A percentile compares a stretch with the other conserved stretches of the same genome.
phyloP scores from a whole-genome alignment of 1,140 invertebrate genomes.

The Acromyrmex echinatior region DNA sequence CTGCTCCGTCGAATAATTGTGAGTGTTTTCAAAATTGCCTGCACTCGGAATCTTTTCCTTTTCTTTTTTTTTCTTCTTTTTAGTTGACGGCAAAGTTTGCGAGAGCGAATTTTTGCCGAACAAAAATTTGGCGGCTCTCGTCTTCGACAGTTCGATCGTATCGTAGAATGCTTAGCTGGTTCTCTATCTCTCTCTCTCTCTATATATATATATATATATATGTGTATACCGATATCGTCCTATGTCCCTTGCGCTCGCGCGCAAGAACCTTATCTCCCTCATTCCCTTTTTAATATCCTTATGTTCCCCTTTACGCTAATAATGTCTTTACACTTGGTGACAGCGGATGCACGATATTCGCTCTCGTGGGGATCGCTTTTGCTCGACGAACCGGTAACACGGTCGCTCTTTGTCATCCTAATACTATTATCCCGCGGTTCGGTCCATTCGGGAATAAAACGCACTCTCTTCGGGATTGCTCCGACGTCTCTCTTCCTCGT shows the following conservation, averaged over 20 bases:
- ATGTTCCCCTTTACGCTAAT: conserved; percentile 72
- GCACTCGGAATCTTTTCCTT: not conserved
- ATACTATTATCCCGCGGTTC: conserved; percentile 65
- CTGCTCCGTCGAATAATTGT: not conserved
- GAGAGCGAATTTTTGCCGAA: not conserved
- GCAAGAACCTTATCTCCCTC: conserved; percentile 64
- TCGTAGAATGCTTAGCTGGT: conserved; percentile 84
- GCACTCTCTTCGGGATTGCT: not conserved
- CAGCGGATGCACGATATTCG: conserved; percentile 78
- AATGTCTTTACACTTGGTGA: conserved; percentile 78
- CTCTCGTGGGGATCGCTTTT: conserved; percentile 78
- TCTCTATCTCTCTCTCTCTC: conserved; percentile 79
- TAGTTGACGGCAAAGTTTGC: not conserved
- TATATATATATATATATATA: conserved; percentile 64
- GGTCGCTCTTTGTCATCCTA: conserved; percentile 77
- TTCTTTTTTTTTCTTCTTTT: conserved; percentile 7
- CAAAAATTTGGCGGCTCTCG: conserved; percentile 42
- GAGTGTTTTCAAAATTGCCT: conserved; percentile 17
- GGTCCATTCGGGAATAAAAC: conserved; percentile 68
- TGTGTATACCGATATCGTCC: conserved; percentile 81
- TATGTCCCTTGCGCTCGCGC: conserved; percentile 70
- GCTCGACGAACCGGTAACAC: conserved; percentile 76
- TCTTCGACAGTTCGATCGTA: conserved; percentile 77
- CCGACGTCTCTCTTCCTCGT: conserved; percentile 26
- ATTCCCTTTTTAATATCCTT: conserved; percentile 52